Base-by-base conservation (phyloP, 2,113 vertebrate species). In the Sigmodon hispidus region DNA sequence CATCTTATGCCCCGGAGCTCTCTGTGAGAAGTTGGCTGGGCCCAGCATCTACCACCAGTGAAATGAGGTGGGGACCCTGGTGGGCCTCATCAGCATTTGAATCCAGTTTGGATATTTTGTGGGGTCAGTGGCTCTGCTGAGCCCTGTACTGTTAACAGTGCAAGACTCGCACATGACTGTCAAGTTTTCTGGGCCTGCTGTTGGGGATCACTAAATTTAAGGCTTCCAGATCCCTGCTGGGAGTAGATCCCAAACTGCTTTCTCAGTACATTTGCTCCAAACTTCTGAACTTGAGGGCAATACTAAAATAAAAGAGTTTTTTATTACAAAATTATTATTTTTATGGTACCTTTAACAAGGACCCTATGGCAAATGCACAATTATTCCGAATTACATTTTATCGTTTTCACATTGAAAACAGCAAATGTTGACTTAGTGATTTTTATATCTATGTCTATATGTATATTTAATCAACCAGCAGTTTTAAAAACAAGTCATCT, bases 381-480 rank as follows among this genome's bases (percentile, higher is more conserved):
- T 96, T 98, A 96, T 96, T 98, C 96, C 87, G 95, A 50, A 98
- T 98, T 98, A 97, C 98, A 96, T 98, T 98, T 98, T 98, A 97
- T 98, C 0, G 97, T 98, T 98, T 98, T 98, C 98, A 98, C 98
- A 98, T 98, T 98, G 98, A 99, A 98, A 98, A 98, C 98, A 55
- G 93, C 97, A 97, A 98, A 98, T 98, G 98, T 98, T 97, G 95
- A 96, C 96, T 97, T 98, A 94, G 90, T 96, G 97, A 97, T 96
- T 97, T 98, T 97, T 97, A 97, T 98, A 97, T 96, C 92, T 97
- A 97, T 98, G 97, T 96, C 92, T 96, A 95, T 97, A 96, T 98
- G 96, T 98, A 97, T 98, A 94, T 97, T 98, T 98, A 98, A 98
- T 91, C 96, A 97, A 93, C 98, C 93, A 90, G 97, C 98, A 70